These are phyloP conservation scores for Rutpela maculata DNA, from an alignment of 2,888 invertebrate genomes.

Conservation along the genomic window DNA sequence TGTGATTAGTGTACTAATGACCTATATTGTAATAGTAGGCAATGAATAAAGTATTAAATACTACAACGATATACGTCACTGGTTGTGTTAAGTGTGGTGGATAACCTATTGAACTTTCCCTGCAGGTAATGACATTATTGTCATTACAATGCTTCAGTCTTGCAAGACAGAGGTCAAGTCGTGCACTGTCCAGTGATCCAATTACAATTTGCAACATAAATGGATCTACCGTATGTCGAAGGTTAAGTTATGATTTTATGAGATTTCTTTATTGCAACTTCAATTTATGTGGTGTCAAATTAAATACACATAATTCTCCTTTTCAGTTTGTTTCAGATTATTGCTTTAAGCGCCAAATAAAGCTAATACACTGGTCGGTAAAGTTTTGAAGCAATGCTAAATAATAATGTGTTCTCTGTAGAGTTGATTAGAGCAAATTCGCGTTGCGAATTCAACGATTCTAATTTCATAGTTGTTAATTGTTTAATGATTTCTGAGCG, in stretches of 20 bases:
- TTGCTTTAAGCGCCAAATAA: no score
- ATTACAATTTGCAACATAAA: conserved; percentile 30
- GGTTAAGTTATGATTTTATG: conserved; percentile 10
- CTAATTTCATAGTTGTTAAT: no score
- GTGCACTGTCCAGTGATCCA: conserved; percentile 37
- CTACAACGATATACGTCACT: conserved; percentile 14
- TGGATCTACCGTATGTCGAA: conserved; percentile 13
- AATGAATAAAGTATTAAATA: neutral
- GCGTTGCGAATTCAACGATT: no score
- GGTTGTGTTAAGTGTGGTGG: conserved; percentile 28
- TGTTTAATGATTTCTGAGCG: no score
- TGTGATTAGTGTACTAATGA: neutral
- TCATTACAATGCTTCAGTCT: conserved; percentile 16
- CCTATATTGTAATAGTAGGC: neutral
- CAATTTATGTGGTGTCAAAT: neutral
- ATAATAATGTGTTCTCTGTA: no score
- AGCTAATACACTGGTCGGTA: no score
- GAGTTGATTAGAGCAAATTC: no score
- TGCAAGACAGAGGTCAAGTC: conserved; percentile 36
- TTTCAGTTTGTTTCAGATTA: neutral
- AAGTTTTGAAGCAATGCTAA: no score
- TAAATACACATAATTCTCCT: neutral
- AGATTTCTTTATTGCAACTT: neutral
- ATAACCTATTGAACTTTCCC: conserved; percentile 35
- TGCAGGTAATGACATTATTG: conserved; percentile 20